Evolutionary conservation across 2,888 invertebrate genomes (phyloP).

Genomic region (Thera britannica): DNA sequence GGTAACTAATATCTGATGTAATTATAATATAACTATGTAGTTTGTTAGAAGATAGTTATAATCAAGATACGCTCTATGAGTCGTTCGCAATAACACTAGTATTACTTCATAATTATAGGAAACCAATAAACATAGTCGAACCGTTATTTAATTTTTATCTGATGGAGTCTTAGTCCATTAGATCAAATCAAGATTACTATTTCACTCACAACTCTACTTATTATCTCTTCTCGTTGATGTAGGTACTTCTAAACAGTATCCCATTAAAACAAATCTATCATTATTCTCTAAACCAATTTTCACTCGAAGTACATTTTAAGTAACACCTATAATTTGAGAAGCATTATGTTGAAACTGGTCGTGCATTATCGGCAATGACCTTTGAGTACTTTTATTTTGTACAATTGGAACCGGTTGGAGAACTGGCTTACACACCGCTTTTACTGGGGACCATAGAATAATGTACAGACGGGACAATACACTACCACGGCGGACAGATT

Average conservation of each 20-base stretch:
- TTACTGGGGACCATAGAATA: slow-evolving; percentile 40
- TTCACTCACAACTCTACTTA: slow-evolving; percentile 7
- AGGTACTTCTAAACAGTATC: slow-evolving; percentile 28
- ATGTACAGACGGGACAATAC: slow-evolving; percentile 37
- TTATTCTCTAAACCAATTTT: slow-evolving; percentile 42
- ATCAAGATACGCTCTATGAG: no score
- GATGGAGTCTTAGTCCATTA: not conserved
- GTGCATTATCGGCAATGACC: slow-evolving; percentile 58
- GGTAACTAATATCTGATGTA: no score
- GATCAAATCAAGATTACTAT: slow-evolving; percentile 14
- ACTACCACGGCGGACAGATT: slow-evolving; percentile 8
- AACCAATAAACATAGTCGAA: slow-evolving; percentile 1
- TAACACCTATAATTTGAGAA: slow-evolving; percentile 45
- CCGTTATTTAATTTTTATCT: slow-evolving; percentile 3
- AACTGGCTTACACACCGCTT: slow-evolving; percentile 44
- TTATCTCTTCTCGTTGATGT: slow-evolving; percentile 19
- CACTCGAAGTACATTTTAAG: slow-evolving; percentile 39
- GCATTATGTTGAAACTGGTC: slow-evolving; percentile 43
- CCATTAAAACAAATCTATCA: slow-evolving; percentile 41
- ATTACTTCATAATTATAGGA: not conserved
- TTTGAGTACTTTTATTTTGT: slow-evolving; percentile 56
- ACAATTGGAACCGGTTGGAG: slow-evolving; percentile 45
- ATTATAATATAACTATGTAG: no score
- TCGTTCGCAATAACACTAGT: not conserved
- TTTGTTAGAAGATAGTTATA: no score